A percentile compares a stretch with the other conserved stretches of the same genome.
Evolutionary conservation across 2,888 invertebrate species (phyloP).

Genomic region (Drosophila flavopinicola): DNA sequence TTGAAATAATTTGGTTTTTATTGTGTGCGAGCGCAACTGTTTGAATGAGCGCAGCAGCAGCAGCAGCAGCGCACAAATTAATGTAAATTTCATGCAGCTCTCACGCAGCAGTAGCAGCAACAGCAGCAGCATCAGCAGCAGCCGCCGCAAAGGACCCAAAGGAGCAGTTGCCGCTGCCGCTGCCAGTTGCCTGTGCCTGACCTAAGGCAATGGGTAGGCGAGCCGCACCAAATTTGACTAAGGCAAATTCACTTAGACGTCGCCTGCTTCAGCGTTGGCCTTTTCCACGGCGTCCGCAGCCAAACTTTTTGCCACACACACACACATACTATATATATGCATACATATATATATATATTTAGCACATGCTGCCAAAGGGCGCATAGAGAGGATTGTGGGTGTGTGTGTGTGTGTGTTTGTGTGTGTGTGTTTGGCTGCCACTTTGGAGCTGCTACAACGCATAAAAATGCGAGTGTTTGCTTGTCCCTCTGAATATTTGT

Average conservation of each 20-base stretch:
- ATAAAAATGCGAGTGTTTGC: conserved; percentile 67
- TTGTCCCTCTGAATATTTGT: conserved; percentile 37
- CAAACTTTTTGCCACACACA: conserved; percentile 48
- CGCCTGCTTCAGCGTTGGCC: conserved; percentile 41
- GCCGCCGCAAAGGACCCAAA: conserved; percentile 14
- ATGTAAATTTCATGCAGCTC: conserved; percentile 69
- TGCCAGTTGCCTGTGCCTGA: conserved; percentile 64
- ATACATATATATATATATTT: conserved; percentile 16
- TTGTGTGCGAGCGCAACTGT: conserved; percentile 51
- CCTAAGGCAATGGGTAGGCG: conserved; percentile 66
- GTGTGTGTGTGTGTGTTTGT: conserved; percentile 5
- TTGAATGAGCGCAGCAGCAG: conserved; percentile 18
- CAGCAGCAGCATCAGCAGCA: neutral
- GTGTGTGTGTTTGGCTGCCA: conserved; percentile 59
- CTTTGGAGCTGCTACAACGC: conserved; percentile 69
- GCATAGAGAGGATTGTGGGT: neutral
- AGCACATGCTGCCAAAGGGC: conserved; percentile 25
- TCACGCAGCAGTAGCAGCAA: conserved; percentile 17
- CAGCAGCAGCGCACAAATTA: conserved; percentile 36
- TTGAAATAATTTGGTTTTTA: conserved; percentile 64
- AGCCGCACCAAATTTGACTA: conserved; percentile 63
- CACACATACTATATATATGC: neutral
- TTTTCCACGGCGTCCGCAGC: conserved; percentile 48
- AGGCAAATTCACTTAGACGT: conserved; percentile 71
- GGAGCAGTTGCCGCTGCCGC: conserved; percentile 30